phyloP scores from a whole-genome alignment of 2,888 invertebrate genomes.

The Diadegma fenestrale region DNA sequence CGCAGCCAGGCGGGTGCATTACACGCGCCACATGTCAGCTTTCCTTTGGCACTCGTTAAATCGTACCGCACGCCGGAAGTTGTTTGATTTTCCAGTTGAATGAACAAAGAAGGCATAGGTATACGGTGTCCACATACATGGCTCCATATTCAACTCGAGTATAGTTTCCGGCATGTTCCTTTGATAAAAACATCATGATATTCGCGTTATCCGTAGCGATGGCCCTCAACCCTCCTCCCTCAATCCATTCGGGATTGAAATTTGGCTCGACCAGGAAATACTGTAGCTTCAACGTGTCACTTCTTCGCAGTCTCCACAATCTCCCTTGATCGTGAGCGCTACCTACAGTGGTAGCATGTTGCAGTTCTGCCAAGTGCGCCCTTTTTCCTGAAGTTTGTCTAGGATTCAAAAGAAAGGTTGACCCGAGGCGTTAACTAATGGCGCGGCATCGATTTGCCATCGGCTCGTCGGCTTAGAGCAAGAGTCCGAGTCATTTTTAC shows the following conservation, averaged over 20 bases:
- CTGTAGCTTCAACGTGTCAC: constrained; percentile 39
- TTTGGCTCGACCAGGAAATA: constrained; percentile 36
- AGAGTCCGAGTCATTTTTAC: constrained; percentile 46
- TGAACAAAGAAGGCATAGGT: constrained; percentile 30
- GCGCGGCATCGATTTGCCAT: constrained; percentile 14
- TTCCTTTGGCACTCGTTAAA: constrained; percentile 68
- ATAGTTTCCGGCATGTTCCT: constrained; percentile 45
- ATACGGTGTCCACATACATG: not conserved
- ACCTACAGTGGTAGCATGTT: not conserved
- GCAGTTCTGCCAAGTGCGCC: not conserved
- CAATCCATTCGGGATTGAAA: constrained; percentile 9
- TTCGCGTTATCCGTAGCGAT: constrained; percentile 12
- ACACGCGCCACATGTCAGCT: constrained; percentile 50
- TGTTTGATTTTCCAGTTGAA: constrained; percentile 68
- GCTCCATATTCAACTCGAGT: not conserved
- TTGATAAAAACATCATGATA: constrained; percentile 21
- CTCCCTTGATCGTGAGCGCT: not conserved
- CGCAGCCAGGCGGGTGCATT: constrained; percentile 33
- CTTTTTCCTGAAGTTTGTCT: constrained; percentile 8
- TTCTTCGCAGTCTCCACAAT: constrained; percentile 1
- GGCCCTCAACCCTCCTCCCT: not conserved
- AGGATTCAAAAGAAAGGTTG: constrained; percentile 18
- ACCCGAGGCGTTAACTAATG: constrained; percentile 4
- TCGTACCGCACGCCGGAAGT: constrained; percentile 66
- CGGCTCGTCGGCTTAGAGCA: constrained; percentile 33